Percentiles rank a stretch among this genome's conserved stretches.
Evolutionary conservation across 2,113 vertebrate genomes (phyloP).

Genomic region (Entelurus aequoreus): DNA sequence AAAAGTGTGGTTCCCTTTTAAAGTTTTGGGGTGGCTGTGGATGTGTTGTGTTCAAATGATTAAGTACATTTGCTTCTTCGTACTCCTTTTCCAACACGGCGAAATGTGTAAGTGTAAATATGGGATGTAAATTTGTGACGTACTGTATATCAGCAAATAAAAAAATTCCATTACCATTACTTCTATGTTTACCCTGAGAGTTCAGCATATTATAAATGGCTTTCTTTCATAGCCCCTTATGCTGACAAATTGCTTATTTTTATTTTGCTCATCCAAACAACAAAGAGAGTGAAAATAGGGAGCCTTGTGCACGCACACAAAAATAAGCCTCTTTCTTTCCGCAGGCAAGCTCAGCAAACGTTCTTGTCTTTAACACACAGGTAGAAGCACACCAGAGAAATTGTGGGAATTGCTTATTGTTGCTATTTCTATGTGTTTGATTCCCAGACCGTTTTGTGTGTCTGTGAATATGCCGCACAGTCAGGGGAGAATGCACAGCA

Average conservation of each 20-base stretch:
- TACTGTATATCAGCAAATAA: too few species aligned
- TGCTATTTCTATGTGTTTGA: slow-evolving; percentile 24
- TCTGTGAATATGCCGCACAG: background rate
- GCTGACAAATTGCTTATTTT: slow-evolving; percentile 46
- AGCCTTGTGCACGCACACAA: slow-evolving; percentile 9
- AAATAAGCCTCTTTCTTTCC: slow-evolving; percentile 48
- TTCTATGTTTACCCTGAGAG: slow-evolving; percentile 14
- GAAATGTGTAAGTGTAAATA: too few species aligned
- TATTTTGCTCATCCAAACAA: slow-evolving; percentile 48
- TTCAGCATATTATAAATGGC: slow-evolving; percentile 17
- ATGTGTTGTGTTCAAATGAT: too few species aligned
- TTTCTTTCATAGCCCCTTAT: slow-evolving; percentile 30
- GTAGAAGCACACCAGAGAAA: slow-evolving; percentile 37
- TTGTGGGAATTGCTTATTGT: slow-evolving; percentile 28
- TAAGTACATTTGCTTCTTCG: too few species aligned
- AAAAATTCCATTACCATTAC: background rate
- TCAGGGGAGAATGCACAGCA: background rate
- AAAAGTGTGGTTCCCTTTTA: too few species aligned
- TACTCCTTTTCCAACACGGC: too few species aligned
- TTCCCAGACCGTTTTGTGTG: slow-evolving; percentile 24
- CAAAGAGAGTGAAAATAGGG: slow-evolving; percentile 39
- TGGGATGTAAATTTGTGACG: too few species aligned
- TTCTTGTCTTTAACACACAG: slow-evolving; percentile 39
- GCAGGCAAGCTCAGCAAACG: slow-evolving; percentile 43
- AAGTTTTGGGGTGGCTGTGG: too few species aligned